Evolutionary conservation across 2,797 vertebrate genomes (phyloP).

Genomic region (Lacerta agilis): DNA sequence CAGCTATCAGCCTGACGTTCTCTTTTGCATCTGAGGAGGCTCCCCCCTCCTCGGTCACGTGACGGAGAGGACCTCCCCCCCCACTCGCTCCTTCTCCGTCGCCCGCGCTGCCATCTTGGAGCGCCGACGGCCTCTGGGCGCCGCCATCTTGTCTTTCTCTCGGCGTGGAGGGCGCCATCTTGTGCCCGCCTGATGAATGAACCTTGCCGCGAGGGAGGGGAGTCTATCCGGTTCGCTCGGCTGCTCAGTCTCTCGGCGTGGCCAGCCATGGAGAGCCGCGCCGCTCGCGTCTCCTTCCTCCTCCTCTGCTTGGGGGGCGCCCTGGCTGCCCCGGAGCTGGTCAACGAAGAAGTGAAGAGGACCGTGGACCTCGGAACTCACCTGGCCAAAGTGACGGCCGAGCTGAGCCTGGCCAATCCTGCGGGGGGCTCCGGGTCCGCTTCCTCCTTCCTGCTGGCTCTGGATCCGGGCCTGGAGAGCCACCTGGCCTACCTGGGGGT

Average conservation of each 20-base stretch:
- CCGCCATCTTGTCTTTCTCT: constrained; percentile 34
- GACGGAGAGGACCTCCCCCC: fast-evolving
- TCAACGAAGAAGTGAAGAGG: constrained; percentile 93
- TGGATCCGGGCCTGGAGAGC: constrained; percentile 87
- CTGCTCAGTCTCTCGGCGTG: background rate
- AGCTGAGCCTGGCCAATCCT: constrained; percentile 86
- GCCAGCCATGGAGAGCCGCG: constrained; percentile 75
- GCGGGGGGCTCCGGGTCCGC: constrained; percentile 80
- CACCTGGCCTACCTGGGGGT: constrained; percentile 91
- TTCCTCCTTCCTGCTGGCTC: constrained; percentile 84
- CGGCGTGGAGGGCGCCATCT: constrained; percentile 55
- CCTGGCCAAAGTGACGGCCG: constrained; percentile 91
- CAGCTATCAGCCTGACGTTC: background rate
- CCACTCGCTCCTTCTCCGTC: background rate
- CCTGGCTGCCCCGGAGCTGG: constrained; percentile 63
- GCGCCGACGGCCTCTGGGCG: background rate
- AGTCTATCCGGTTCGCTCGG: constrained; percentile 42
- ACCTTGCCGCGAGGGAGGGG: constrained; percentile 51
- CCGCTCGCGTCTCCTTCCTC: background rate
- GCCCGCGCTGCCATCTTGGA: background rate
- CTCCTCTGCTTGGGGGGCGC: constrained; percentile 65
- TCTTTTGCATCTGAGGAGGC: background rate
- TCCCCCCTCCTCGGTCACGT: no score
- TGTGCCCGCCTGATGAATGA: constrained; percentile 45
- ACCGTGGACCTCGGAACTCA: constrained; percentile 92